Evolutionary conservation across 2,797 vertebrate species (phyloP).

Genomic region (Acrossocheilus wenchowensis): DNA sequence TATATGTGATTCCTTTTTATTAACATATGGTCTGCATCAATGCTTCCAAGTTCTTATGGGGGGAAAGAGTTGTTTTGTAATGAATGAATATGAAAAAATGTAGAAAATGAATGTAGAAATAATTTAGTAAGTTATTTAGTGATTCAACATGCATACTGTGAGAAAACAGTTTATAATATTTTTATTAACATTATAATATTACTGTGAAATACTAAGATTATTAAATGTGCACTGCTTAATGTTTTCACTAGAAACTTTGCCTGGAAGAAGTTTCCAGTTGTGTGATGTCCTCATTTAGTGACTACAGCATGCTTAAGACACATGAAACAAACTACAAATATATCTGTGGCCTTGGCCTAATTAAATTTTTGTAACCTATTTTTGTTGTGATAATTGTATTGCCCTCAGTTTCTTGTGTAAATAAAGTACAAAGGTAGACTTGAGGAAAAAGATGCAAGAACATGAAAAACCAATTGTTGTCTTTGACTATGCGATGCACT

Average conservation of each 20-base stretch:
- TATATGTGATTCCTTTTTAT: too few species aligned
- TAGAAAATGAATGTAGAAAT: too few species aligned
- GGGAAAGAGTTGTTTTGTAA: too few species aligned
- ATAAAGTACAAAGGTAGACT: neutral
- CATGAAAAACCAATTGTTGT: neutral
- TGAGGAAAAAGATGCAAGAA: neutral
- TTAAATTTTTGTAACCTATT: neutral
- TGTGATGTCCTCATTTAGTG: neutral
- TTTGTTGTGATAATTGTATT: neutral
- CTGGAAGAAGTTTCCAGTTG: neutral
- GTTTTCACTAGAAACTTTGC: neutral
- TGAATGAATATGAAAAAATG: too few species aligned
- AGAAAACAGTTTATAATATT: too few species aligned
- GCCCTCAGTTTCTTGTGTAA: neutral
- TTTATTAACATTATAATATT: too few species aligned
- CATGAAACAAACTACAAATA: neutral
- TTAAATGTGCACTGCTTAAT: too few species aligned
- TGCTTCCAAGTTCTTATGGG: too few species aligned
- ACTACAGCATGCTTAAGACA: neutral
- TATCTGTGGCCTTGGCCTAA: neutral
- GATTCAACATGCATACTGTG: too few species aligned
- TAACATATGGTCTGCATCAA: too few species aligned
- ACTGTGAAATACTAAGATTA: too few species aligned
- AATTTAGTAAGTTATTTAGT: too few species aligned
- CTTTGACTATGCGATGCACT: neutral